Percentiles rank a stretch among this genome's conserved stretches.
Evolutionary conservation across 1,140 invertebrate genomes (phyloP).

Genomic region (Pemphigus obesinymphae): DNA sequence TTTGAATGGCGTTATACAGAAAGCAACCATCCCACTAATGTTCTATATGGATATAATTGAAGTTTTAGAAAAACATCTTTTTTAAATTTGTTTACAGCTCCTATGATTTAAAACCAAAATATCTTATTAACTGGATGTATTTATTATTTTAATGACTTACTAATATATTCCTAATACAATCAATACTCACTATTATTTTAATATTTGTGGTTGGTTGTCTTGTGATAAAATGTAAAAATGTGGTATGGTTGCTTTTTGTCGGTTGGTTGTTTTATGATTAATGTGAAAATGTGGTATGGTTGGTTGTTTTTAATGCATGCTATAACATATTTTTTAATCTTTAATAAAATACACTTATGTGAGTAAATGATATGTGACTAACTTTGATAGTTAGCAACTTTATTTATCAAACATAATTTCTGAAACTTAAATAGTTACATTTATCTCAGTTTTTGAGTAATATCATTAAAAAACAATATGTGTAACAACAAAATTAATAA

Average conservation of each 20-base stretch:
- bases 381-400: background rate
- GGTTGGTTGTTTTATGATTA: background rate
- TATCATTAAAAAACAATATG: background rate
- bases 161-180: background rate
- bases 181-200: too few species aligned
- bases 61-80: background rate
- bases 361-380: too few species aligned
- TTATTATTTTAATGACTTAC: background rate
- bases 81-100: background rate
- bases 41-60: background rate
- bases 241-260: background rate
- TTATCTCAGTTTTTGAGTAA: background rate
- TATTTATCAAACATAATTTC: background rate
- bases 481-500: background rate
- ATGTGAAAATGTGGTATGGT: background rate
- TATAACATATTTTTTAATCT: too few species aligned
- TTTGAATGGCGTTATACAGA: background rate
- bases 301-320: background rate
- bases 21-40: background rate
- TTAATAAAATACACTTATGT: too few species aligned
- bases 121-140: background rate
- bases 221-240: slow-evolving; percentile 1
- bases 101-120: background rate
- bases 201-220: background rate
- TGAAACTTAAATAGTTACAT: too few species aligned